phyloP scores from a whole-genome alignment of 2,113 vertebrate species.

The Thryonomys swinderianus region DNA sequence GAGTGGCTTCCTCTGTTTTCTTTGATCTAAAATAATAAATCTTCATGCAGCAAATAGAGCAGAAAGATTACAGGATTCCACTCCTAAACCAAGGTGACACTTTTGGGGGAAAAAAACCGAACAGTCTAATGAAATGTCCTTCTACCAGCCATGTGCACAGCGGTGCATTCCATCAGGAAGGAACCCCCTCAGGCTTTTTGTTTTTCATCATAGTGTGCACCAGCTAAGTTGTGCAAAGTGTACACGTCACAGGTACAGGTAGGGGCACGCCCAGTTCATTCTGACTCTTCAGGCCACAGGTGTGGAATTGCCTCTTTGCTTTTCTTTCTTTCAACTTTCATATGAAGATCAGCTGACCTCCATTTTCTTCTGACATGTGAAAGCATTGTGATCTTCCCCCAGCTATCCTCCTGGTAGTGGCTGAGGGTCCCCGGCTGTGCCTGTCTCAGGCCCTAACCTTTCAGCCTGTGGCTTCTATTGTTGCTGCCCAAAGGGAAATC shows the following conservation, averaged over 20 bases:
- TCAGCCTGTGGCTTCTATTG: neutral
- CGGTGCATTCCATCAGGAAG: neutral
- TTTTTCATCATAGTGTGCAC: slow-evolving; percentile 27
- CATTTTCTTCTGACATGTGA: neutral
- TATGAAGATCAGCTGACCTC: neutral
- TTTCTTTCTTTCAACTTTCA: neutral
- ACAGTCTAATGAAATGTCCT: slow-evolving; percentile 63
- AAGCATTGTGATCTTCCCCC: neutral
- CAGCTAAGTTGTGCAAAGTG: neutral
- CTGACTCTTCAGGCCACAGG: neutral
- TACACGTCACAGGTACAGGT: rapidly evolving
- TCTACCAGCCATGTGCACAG: neutral
- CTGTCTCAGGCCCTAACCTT: neutral
- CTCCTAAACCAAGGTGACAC: slow-evolving; percentile 52
- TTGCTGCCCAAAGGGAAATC: neutral
- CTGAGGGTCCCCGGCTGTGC: neutral
- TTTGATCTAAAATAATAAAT: slow-evolving; percentile 79
- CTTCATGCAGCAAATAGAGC: slow-evolving; percentile 77
- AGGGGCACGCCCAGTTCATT: neutral
- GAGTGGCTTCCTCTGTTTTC: slow-evolving; percentile 63
- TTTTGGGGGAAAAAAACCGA: neutral
- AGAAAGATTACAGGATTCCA: slow-evolving; percentile 70
- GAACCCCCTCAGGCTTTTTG: neutral
- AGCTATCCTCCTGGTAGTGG: neutral
- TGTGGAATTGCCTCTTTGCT: neutral